Conservation (phyloP, 1,140 invertebrate species). For the Procambarus clarkii region DNA sequence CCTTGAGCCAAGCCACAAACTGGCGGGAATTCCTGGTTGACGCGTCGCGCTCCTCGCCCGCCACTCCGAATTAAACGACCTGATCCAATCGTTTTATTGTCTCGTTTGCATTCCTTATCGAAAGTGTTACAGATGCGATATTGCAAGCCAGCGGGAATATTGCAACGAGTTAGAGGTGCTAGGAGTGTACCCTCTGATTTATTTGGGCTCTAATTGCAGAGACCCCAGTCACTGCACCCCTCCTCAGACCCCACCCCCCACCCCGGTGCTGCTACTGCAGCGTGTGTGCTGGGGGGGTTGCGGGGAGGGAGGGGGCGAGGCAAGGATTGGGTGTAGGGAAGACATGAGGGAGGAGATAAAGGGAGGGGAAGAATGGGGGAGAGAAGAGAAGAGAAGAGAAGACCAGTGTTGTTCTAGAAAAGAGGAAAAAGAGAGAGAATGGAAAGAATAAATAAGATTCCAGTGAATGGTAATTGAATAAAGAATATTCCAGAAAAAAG, state of each 20-base stretch:
- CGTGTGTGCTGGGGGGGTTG: background rate
- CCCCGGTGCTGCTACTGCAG: background rate
- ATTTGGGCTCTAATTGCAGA: constrained; percentile 49
- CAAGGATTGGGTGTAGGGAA: too few species aligned
- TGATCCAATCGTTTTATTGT: constrained; percentile 50
- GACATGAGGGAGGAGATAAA: too few species aligned
- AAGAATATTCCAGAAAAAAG: background rate
- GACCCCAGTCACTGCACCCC: background rate
- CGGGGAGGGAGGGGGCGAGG: constrained; percentile 9
- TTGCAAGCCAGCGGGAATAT: constrained; percentile 55
- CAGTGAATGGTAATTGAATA: background rate
- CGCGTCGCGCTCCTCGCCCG: background rate
- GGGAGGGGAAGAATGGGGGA: background rate
- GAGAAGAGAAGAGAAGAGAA: background rate
- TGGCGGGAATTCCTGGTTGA: background rate
- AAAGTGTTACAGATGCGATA: constrained; percentile 54
- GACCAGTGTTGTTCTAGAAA: too few species aligned
- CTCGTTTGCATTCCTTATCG: constrained; percentile 59
- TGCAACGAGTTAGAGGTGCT: constrained; percentile 20
- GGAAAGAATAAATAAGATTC: background rate
- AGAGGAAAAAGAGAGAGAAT: background rate
- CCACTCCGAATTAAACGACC: constrained; percentile 15
- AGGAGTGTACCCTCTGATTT: constrained; percentile 28
- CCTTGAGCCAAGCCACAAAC: too few species aligned
- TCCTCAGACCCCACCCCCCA: too few species aligned